These are phyloP conservation scores for Antigone vipio DNA, from an alignment of 2,113 vertebrate species.

Conservation along the genomic window DNA sequence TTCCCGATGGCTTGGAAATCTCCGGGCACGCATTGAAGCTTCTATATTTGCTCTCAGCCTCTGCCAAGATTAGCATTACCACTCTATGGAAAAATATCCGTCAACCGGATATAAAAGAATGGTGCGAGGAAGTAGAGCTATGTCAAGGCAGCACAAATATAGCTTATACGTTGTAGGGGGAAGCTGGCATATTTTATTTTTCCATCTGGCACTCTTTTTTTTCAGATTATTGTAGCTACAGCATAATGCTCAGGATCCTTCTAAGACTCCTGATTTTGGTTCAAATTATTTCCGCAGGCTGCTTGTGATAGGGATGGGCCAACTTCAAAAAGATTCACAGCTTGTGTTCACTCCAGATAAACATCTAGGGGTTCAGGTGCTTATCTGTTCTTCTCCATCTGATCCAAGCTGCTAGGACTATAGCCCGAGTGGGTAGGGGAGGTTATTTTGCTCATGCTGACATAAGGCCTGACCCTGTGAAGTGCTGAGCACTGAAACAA, in stretches of 20 bases:
- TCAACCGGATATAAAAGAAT: slow-evolving; percentile 48
- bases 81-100: slow-evolving; percentile 53
- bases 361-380: not conserved
- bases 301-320: not conserved
- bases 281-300: not conserved
- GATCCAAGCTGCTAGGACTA: not conserved
- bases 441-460: not conserved
- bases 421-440: not conserved
- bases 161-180: not conserved
- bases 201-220: slow-evolving; percentile 12
- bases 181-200: slow-evolving; percentile 14
- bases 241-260: not conserved
- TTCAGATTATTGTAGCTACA: not conserved
- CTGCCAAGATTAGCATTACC: slow-evolving; percentile 53
- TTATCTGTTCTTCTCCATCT: not conserved
- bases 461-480: not conserved
- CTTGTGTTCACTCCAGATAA: not conserved
- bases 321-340: not conserved
- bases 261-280: not conserved
- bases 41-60: slow-evolving; percentile 47
- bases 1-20: slow-evolving; percentile 50
- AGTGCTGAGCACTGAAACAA: not conserved
- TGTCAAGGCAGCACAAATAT: slow-evolving; percentile 34
- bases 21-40: slow-evolving; percentile 42
- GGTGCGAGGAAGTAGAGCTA: slow-evolving; percentile 31